Conservation (phyloP, 1,140 invertebrate species). For the Formica exsecta region DNA sequence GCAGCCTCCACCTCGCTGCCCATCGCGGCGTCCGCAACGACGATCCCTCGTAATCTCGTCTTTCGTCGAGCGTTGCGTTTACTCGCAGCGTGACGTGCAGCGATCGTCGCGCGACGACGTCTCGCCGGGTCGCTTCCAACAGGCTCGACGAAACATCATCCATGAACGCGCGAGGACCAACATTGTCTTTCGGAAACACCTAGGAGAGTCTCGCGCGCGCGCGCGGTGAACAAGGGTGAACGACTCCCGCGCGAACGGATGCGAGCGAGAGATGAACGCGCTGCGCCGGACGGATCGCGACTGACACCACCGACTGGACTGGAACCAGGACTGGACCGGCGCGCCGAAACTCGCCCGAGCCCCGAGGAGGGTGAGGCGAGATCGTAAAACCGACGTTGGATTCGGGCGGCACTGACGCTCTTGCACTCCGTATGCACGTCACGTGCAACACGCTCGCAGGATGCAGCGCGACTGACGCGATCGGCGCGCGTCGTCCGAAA, state of each 20-base stretch:
- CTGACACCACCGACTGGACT: not conserved
- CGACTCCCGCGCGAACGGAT: not conserved
- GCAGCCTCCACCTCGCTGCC: slow-evolving; percentile 78
- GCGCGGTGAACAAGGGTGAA: not conserved
- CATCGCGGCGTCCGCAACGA: slow-evolving; percentile 67
- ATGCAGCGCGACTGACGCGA: slow-evolving; percentile 40
- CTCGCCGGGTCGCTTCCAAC: not conserved
- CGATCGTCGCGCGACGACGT: slow-evolving; percentile 21
- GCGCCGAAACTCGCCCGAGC: slow-evolving; percentile 1
- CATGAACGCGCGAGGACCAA: slow-evolving; percentile 8
- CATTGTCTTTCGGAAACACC: slow-evolving; percentile 4
- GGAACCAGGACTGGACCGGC: not conserved
- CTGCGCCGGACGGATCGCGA: not conserved
- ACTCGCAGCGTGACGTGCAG: slow-evolving; percentile 3
- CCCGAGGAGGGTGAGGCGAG: slow-evolving; percentile 1
- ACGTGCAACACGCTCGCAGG: slow-evolving; percentile 41
- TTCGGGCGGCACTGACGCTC: not conserved
- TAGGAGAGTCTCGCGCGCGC: not conserved
- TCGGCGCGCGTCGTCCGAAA: slow-evolving; percentile 27
- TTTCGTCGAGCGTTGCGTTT: not conserved
- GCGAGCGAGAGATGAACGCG: not conserved
- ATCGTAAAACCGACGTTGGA: slow-evolving; percentile 2
- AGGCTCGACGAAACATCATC: not conserved
- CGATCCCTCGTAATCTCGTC: slow-evolving; percentile 8
- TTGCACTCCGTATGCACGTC: not conserved